A percentile compares a stretch with the other conserved stretches of the same genome.
Evolutionary conservation across 2,113 vertebrate species (phyloP).

Genomic region (Rhabdomys dilectus): DNA sequence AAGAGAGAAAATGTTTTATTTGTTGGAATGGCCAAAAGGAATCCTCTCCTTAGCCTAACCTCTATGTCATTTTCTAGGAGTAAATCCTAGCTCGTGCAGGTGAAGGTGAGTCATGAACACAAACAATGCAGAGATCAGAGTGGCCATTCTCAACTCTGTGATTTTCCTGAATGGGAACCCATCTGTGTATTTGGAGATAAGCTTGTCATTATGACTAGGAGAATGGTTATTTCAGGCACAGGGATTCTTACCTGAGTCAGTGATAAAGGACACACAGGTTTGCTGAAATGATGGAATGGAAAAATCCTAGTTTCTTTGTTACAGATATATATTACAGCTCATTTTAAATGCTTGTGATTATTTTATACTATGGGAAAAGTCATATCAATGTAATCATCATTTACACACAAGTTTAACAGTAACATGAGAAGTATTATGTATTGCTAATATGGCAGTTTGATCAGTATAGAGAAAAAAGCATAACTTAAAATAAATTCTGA

Average conservation of each 20-base stretch:
- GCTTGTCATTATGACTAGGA: not conserved
- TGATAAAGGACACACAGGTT: not conserved
- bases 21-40: not conserved
- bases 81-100: not conserved
- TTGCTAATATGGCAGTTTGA: not conserved
- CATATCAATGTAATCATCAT: not conserved
- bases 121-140: not conserved
- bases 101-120: not conserved
- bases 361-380: not conserved
- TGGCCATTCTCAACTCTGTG: not conserved
- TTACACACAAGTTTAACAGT: slow-evolving; percentile 13
- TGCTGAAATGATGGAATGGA: not conserved
- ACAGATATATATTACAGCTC: not conserved
- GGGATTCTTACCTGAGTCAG: not conserved
- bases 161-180: not conserved
- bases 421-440: not conserved
- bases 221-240: not conserved
- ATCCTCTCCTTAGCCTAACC: not conserved
- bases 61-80: not conserved
- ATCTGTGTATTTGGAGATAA: not conserved
- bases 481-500: not conserved
- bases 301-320: not conserved
- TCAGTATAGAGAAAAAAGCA: not conserved
- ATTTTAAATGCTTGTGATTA: not conserved
- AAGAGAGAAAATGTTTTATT: not conserved